phyloP scores from a whole-genome alignment of 1,140 invertebrate species.

The Heterodera carotae region DNA sequence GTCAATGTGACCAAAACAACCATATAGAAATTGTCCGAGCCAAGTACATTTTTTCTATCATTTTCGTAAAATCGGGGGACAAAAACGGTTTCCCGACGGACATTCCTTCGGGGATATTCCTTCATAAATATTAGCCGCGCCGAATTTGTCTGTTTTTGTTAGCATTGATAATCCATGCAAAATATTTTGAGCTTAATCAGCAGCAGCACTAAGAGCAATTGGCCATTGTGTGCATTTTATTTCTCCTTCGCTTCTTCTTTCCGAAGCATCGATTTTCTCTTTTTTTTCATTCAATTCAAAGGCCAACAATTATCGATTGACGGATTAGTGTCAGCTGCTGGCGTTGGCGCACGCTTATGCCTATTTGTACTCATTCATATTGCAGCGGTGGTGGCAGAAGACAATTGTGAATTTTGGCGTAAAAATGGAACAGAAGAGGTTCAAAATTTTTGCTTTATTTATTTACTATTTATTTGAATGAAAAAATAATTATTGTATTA shows the following conservation, averaged over 20 bases:
- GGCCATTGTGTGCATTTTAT: background rate
- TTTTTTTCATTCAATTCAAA: background rate
- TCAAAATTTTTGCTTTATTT: too few species aligned
- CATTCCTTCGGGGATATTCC: conserved; percentile 26
- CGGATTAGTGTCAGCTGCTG: background rate
- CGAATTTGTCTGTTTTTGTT: background rate
- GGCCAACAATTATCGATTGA: background rate
- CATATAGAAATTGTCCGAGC: conserved; percentile 30
- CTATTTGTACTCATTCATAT: background rate
- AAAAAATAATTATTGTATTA: too few species aligned
- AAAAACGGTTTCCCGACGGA: conserved; percentile 42
- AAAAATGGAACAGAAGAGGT: too few species aligned
- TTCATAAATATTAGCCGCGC: conserved; percentile 24
- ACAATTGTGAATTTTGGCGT: too few species aligned
- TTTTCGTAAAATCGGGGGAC: conserved; percentile 32
- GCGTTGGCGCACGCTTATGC: too few species aligned
- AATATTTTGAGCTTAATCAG: background rate
- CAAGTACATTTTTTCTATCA: conserved; percentile 2
- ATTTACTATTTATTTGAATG: too few species aligned
- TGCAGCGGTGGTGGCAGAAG: background rate
- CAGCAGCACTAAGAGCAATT: background rate
- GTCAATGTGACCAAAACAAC: conserved; percentile 25
- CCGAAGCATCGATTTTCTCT: background rate
- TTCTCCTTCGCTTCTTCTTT: background rate
- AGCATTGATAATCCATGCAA: background rate